Conservation (phyloP, 2,797 vertebrate genomes). For the Microctenopoma stevenorrisi region DNA sequence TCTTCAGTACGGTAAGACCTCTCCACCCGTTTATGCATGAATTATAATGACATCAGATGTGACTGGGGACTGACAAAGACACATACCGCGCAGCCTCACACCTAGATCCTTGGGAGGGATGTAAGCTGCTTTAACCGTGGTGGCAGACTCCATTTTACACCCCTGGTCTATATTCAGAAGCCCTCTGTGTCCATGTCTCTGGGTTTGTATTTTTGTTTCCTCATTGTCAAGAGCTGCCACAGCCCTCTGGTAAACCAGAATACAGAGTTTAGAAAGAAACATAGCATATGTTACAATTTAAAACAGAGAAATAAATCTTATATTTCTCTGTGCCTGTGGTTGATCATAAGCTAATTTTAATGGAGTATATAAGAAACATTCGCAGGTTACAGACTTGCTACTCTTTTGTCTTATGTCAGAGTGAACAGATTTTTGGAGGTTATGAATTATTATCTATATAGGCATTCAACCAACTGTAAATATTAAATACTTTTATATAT, state of each 20-base stretch:
- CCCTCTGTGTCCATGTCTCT: constrained; percentile 66
- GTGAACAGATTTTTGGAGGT: too few species aligned
- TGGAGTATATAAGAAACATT: too few species aligned
- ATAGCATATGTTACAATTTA: neutral
- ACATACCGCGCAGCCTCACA: constrained; percentile 73
- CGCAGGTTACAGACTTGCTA: too few species aligned
- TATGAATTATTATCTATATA: too few species aligned
- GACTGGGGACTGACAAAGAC: constrained; percentile 3
- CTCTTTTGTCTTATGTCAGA: too few species aligned
- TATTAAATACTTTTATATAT: neutral
- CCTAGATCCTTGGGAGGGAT: constrained; percentile 47
- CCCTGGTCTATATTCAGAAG: constrained; percentile 63
- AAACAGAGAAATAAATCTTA: neutral
- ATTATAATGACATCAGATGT: neutral
- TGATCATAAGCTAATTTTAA: too few species aligned
- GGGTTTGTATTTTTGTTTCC: constrained; percentile 31
- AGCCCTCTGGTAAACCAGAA: constrained; percentile 56
- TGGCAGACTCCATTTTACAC: constrained; percentile 68
- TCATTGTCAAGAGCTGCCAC: constrained; percentile 45
- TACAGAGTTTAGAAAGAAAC: neutral
- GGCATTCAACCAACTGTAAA: too few species aligned
- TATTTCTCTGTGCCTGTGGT: neutral
- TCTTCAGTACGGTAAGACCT: neutral
- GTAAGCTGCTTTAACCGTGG: constrained; percentile 57
- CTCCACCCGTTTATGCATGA: neutral